Evolutionary conservation across 2,797 vertebrate species (phyloP), one percentile per base, ranked within the genome.

Genomic region (Rhinichthys osculus): DNA sequence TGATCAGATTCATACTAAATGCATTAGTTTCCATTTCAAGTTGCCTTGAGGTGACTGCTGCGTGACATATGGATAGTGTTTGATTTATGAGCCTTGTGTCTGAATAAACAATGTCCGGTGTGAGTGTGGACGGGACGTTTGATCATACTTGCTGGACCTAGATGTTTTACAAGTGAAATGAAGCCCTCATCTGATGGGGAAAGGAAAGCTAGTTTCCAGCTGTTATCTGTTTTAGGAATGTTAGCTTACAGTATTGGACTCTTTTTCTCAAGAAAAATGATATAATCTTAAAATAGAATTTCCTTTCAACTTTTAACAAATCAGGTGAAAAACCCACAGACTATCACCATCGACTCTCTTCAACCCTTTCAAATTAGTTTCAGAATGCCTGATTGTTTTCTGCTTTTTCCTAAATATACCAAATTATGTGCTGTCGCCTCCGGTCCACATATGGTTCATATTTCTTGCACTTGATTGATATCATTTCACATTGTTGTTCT

Each of bases 11-110:
- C 54, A 74, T 66, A 57, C 33, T 59, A 73, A 81, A 81, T 74
- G 69, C 84, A 85, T 85, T 73, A 66, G 84, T 73, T 80, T 81
- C 54, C 69, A 52, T 85, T 81, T 66, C 23, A 64, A 33, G 77
- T 64, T 52, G 78, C 78, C 84, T 81, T 81, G 78, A 81, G 78
- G 78, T 42, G 42, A 80, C 78, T 50, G 21, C 38, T 47, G 30
- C 38, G 19, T 59, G 21, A 16, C 30, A 79, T 78, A 70, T 16
- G 40, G 64, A 67, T 59, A 19, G 47, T 79, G 76, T 85, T 81
- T 85, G 78, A 85, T 85, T 85, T 81, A 85, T 54, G 77, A 42
- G 42, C 42, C 44, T 80, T 10, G 35, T 47, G 78, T 80, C 33
- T 50, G 57, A 66, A 72, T 59, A 79, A 57, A 78, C 50, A 30